phyloP scores from a whole-genome alignment of 2,888 invertebrate genomes.

The Piscicola geometra region DNA sequence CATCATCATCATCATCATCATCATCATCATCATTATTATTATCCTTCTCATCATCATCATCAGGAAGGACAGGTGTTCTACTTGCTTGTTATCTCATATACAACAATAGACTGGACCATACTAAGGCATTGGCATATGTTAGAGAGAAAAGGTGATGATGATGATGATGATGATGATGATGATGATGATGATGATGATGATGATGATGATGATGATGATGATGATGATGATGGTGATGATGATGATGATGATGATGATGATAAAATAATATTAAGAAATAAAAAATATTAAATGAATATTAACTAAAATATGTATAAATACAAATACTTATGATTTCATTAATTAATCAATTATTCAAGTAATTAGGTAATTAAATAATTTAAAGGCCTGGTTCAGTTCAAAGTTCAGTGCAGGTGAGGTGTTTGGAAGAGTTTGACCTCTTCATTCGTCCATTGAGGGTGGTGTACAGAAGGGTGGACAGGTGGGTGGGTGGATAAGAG shows the following conservation, averaged over 20 bases:
- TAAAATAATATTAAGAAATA: too few species aligned
- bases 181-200: conserved; percentile 13
- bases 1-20: conserved; percentile 17
- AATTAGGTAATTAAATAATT: too few species aligned
- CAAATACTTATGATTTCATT: too few species aligned
- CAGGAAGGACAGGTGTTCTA: conserved; percentile 76
- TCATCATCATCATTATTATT: conserved; percentile 8
- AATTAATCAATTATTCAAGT: too few species aligned
- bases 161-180: conserved; percentile 12
- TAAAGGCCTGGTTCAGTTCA: conserved; percentile 76
- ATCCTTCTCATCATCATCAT: too few species aligned
- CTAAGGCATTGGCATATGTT: conserved; percentile 11
- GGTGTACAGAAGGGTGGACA: conserved; percentile 69
- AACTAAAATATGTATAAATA: too few species aligned
- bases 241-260: conserved; percentile 21
- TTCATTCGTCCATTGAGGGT: conserved; percentile 69
- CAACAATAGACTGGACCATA: conserved; percentile 67
- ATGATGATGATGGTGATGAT: conserved; percentile 13
- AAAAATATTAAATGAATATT: too few species aligned
- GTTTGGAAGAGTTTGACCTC: conserved; percentile 75
- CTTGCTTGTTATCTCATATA: conserved; percentile 81
- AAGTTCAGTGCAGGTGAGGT: conserved; percentile 74
- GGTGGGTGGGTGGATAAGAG: conserved; percentile 30
- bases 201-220: conserved; percentile 21
- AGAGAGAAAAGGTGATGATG: conserved; percentile 20